Evolutionary conservation across 2,113 vertebrate genomes (phyloP).

Genomic region (Haemorhous mexicanus): DNA sequence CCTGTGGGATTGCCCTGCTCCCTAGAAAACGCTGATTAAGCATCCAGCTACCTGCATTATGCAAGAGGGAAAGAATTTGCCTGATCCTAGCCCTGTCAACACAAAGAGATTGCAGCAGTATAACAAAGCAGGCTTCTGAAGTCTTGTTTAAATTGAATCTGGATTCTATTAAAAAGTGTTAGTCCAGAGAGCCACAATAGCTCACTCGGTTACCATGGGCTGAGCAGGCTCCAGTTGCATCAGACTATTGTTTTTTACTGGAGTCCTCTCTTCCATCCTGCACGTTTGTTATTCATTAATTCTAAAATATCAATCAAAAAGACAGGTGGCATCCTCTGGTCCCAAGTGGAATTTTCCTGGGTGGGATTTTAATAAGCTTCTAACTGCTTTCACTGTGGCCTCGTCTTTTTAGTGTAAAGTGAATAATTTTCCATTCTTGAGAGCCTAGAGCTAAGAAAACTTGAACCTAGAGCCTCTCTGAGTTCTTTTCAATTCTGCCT

Average conservation of each 20-base stretch:
- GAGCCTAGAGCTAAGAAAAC: not conserved
- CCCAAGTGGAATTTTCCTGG: not conserved
- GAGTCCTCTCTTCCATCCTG: not conserved
- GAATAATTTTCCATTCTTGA: not conserved
- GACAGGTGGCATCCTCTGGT: not conserved
- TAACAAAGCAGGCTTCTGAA: not conserved
- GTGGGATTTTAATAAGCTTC: not conserved
- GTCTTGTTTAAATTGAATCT: constrained; percentile 25
- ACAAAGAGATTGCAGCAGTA: constrained; percentile 9
- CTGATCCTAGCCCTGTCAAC: constrained; percentile 21
- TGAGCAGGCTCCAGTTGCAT: constrained; percentile 1
- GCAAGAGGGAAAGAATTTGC: constrained; percentile 35
- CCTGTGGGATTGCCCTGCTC: not conserved
- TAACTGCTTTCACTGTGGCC: not conserved
- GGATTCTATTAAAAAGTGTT: constrained; percentile 40
- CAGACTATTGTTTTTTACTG: constrained; percentile 22
- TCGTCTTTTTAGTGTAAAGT: not conserved
- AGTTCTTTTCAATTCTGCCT: not conserved
- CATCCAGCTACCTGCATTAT: constrained; percentile 24
- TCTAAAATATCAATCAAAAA: not conserved
- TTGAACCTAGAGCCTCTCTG: not conserved
- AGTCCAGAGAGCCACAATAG: not conserved
- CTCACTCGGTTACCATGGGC: not conserved
- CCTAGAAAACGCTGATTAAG: not conserved
- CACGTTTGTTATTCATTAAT: not conserved